phyloP scores from a whole-genome alignment of 2,888 invertebrate genomes.

The Sicus ferrugineus region DNA sequence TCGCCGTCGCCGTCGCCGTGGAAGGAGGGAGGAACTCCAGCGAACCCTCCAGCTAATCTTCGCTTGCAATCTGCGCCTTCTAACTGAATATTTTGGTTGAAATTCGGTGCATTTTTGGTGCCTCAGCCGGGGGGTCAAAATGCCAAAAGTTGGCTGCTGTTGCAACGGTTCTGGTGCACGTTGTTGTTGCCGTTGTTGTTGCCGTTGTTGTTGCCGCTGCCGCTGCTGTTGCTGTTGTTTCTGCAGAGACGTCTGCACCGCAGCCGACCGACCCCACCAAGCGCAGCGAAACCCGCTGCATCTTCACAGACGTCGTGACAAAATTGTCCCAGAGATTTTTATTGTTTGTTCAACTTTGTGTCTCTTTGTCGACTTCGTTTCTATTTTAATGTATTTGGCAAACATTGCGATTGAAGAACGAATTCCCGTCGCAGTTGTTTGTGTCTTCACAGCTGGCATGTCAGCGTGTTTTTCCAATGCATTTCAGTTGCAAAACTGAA shows the following conservation, averaged over 20 bases:
- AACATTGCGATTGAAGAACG: conserved; percentile 13
- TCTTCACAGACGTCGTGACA: conserved; percentile 60
- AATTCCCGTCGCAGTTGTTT: too few relatives aligned
- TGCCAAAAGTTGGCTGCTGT: conserved; percentile 40
- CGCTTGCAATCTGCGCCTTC: conserved; percentile 5
- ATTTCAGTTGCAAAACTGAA: too few relatives aligned
- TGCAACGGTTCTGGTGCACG: conserved; percentile 13
- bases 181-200: background rate
- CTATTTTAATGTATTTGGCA: conserved; percentile 9
- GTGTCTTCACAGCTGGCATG: too few relatives aligned
- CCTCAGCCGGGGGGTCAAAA: conserved; percentile 42
- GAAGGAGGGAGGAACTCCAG: background rate
- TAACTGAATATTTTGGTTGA: background rate
- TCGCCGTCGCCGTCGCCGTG: too few relatives aligned
- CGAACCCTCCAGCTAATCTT: conserved; percentile 2
- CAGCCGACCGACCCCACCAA: background rate
- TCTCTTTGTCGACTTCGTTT: too few relatives aligned
- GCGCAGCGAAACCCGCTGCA: background rate
- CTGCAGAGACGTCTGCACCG: too few relatives aligned
- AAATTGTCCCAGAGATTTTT: conserved; percentile 60
- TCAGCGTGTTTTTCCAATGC: too few relatives aligned
- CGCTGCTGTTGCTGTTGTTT: background rate
- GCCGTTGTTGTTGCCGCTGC: too few relatives aligned
- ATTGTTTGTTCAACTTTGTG: conserved; percentile 30
- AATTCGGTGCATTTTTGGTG: background rate